Conservation (phyloP, 2,797 vertebrate genomes). For the Brachyalestes nurse region DNA sequence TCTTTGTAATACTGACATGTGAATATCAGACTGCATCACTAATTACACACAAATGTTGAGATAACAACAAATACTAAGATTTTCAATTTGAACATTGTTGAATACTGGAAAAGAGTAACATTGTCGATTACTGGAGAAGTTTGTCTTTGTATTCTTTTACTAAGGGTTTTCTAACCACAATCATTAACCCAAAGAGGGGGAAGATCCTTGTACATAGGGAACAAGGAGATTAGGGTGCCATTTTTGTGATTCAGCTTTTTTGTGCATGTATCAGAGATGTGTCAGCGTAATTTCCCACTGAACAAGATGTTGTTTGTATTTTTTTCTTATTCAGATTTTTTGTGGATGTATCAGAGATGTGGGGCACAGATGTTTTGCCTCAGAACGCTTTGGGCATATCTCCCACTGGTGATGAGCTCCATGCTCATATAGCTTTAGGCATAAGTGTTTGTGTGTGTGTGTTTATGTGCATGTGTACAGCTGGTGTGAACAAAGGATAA, state of each 20-base stretch:
- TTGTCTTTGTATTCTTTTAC: too few species aligned
- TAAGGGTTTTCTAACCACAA: not conserved
- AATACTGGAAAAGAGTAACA: too few species aligned
- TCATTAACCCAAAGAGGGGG: not conserved
- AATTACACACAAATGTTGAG: too few species aligned
- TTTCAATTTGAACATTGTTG: too few species aligned
- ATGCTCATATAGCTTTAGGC: not conserved
- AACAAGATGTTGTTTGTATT: not conserved
- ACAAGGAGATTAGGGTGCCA: too few species aligned
- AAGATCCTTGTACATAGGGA: not conserved
- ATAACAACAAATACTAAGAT: too few species aligned
- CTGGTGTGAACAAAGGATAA: not conserved
- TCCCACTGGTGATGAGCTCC: constrained; percentile 20
- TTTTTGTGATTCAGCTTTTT: not conserved
- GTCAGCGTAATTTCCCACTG: not conserved
- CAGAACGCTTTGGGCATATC: not conserved
- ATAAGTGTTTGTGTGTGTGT: not conserved
- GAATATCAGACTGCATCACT: too few species aligned
- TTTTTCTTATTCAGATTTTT: not conserved
- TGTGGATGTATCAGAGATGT: not conserved
- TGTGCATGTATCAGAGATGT: not conserved
- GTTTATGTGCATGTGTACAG: not conserved
- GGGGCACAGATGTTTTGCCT: constrained; percentile 35
- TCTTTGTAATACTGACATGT: too few species aligned
- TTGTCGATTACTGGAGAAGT: too few species aligned